Conservation (phyloP, 2,888 invertebrate species). For the Entomobrya proxima region DNA sequence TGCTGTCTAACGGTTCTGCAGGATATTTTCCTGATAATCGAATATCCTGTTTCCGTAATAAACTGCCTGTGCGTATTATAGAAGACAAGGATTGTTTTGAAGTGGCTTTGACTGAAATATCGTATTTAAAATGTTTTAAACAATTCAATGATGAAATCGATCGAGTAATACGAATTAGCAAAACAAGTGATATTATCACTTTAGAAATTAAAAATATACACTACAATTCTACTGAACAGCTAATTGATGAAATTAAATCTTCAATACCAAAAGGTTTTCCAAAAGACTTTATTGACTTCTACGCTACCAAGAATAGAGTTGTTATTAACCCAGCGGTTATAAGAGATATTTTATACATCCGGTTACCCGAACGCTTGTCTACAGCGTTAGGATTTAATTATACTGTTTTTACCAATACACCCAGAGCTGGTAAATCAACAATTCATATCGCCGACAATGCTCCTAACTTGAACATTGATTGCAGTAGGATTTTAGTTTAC, state of each 20-base stretch:
- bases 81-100: not conserved
- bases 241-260: not conserved
- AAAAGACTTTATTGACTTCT: no score
- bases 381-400: not conserved
- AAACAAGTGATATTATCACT: no score
- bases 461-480: not conserved
- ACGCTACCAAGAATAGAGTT: not conserved
- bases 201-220: not conserved
- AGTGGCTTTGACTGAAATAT: constrained; percentile 19
- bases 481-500: not conserved
- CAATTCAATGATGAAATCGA: no score
- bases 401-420: not conserved
- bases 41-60: no score
- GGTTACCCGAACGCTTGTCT: not conserved
- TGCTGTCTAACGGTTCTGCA: no score
- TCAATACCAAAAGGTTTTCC: no score
- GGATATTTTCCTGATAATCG: no score
- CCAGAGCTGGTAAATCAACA: not conserved
- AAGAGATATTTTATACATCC: not conserved
- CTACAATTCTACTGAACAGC: no score
- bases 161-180: no score
- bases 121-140: no score
- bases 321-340: not conserved
- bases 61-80: no score
- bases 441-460: not conserved